Conservation (phyloP, 1,140 invertebrate species). For the Drosophila lowei region DNA sequence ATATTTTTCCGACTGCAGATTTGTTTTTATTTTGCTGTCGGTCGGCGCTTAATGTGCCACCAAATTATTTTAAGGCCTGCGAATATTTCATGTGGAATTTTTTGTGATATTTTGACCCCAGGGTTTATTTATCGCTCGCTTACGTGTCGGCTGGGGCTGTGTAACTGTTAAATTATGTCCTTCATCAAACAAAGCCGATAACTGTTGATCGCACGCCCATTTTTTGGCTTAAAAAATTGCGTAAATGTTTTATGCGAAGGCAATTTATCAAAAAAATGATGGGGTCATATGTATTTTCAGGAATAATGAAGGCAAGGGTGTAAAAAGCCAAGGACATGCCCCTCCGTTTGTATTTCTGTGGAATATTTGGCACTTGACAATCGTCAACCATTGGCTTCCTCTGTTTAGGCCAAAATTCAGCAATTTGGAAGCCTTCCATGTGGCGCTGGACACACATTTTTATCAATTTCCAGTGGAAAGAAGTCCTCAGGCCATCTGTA, state of each 20-base stretch:
- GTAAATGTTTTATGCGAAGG: neutral
- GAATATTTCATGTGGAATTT: conserved; percentile 28
- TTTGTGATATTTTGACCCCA: conserved; percentile 24
- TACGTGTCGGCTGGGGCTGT: conserved; percentile 26
- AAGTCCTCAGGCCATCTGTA: conserved; percentile 39
- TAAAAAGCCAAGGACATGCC: too few relatives aligned
- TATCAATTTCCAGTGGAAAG: conserved; percentile 59
- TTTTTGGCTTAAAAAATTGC: neutral
- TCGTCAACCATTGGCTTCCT: neutral
- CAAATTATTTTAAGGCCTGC: conserved; percentile 59
- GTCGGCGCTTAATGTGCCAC: conserved; percentile 23
- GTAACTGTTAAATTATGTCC: conserved; percentile 20
- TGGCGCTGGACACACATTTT: conserved; percentile 45
- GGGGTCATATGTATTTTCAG: neutral
- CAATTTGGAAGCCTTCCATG: conserved; percentile 55
- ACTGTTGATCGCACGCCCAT: conserved; percentile 13
- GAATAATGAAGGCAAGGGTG: neutral
- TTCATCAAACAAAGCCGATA: conserved; percentile 5
- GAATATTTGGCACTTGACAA: neutral
- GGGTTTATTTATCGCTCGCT: conserved; percentile 49
- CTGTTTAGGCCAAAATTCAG: conserved; percentile 45
- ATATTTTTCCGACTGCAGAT: conserved; percentile 53
- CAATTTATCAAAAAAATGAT: neutral
- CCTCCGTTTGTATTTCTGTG: neutral
- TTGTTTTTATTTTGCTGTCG: conserved; percentile 37